phyloP scores from a whole-genome alignment of 2,797 vertebrate genomes.

The Xenopus petersii region DNA sequence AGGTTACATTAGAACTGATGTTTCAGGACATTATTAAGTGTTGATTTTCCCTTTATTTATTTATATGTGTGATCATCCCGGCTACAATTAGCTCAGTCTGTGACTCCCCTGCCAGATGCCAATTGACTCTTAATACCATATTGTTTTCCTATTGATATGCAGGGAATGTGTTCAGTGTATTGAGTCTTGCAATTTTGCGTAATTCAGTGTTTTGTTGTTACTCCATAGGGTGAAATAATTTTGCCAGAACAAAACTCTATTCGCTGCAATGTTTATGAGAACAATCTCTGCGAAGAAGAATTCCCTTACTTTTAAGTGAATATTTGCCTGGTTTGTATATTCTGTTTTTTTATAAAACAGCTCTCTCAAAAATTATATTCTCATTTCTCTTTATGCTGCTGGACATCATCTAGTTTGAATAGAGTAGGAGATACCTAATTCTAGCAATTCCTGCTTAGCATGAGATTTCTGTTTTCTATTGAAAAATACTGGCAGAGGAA shows the following conservation, averaged over 20 bases:
- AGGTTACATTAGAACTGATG: not conserved
- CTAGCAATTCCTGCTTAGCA: no score
- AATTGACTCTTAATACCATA: conserved; percentile 27
- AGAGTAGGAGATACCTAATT: no score
- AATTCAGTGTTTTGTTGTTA: conserved; percentile 43
- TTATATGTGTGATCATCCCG: not conserved
- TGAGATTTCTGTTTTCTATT: no score
- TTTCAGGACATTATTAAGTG: not conserved
- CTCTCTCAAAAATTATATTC: no score
- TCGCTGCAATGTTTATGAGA: conserved; percentile 24
- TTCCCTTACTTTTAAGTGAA: not conserved
- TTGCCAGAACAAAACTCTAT: conserved; percentile 16
- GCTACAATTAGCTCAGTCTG: conserved; percentile 26
- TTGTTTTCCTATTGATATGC: conserved; percentile 30
- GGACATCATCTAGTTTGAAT: no score
- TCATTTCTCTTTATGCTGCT: no score
- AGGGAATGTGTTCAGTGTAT: conserved; percentile 26
- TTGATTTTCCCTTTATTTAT: not conserved
- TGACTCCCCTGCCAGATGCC: conserved; percentile 27
- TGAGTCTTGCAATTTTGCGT: conserved; percentile 40
- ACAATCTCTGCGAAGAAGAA: conserved; percentile 32
- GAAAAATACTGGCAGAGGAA: no score
- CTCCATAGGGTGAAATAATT: conserved; percentile 40
- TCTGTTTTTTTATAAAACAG: no score
- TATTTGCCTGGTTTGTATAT: no score